phyloP scores from a whole-genome alignment of 2,113 vertebrate species.

The Microtus ochrogaster region DNA sequence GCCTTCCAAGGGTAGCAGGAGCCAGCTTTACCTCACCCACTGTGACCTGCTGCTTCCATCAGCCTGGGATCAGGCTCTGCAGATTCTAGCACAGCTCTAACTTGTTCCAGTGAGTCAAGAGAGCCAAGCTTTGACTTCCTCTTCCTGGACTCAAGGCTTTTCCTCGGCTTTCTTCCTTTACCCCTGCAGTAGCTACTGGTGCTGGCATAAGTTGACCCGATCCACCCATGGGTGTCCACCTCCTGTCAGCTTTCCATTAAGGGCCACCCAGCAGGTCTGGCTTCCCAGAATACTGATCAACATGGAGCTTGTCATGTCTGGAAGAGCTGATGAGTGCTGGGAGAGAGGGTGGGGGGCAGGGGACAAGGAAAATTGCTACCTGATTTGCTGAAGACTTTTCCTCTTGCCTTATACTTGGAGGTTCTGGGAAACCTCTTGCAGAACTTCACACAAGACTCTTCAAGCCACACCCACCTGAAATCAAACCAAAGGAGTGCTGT shows the following conservation, averaged over 20 bases:
- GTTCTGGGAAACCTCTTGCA: conserved; percentile 83
- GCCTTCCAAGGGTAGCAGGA: conserved; percentile 40
- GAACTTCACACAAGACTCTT: conserved; percentile 80
- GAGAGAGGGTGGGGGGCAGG: conserved; percentile 58
- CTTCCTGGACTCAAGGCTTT: conserved; percentile 52
- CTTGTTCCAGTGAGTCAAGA: conserved; percentile 52
- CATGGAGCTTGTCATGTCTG: conserved; percentile 55
- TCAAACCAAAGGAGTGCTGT: conserved; percentile 89
- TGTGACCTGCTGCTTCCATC: conserved; percentile 63
- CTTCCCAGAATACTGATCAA: conserved; percentile 80
- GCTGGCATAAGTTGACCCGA: conserved; percentile 69
- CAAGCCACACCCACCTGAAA: conserved; percentile 83
- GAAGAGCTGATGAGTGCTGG: conserved; percentile 70
- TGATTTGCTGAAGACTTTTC: conserved; percentile 83
- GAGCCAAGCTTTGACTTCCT: conserved; percentile 64
- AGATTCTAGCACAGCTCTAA: conserved; percentile 69
- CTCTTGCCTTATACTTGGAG: conserved; percentile 91
- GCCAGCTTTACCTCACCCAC: conserved; percentile 69
- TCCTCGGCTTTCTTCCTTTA: conserved; percentile 73
- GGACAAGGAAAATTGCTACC: conserved; percentile 79
- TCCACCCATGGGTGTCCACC: conserved; percentile 43
- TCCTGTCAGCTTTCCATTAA: conserved; percentile 53
- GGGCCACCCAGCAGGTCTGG: conserved; percentile 76
- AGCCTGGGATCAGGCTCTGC: conserved; percentile 73
- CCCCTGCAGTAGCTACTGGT: conserved; percentile 63